Evolutionary conservation across 2,113 vertebrate species (phyloP).

Genomic region (Pithys albifrons): DNA sequence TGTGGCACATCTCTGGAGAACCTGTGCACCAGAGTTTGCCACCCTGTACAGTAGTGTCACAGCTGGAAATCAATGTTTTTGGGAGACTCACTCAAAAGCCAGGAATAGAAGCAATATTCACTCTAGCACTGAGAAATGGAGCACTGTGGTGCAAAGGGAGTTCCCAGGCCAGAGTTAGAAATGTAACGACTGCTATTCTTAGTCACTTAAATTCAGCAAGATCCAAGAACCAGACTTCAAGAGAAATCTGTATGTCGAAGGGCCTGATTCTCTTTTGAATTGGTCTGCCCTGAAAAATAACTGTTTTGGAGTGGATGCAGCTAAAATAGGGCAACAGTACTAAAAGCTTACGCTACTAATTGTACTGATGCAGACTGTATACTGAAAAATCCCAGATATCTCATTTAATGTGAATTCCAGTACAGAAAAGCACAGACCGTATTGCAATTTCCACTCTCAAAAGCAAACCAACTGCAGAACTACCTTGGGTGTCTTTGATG

Average conservation of each 20-base stretch:
- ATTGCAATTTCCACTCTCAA: background rate
- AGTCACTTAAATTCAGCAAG: background rate
- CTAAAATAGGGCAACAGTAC: background rate
- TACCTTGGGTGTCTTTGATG: background rate
- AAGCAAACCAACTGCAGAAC: background rate
- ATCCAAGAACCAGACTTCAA: background rate
- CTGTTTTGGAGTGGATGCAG: background rate
- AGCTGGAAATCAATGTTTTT: background rate
- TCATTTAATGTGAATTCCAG: background rate
- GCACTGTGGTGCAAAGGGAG: background rate
- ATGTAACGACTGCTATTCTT: background rate
- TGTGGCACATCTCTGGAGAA: background rate
- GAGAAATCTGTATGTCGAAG: background rate
- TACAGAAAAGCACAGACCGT: background rate
- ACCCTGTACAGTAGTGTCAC: background rate
- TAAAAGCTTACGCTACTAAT: background rate
- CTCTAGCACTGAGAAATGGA: background rate
- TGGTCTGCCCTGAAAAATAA: background rate
- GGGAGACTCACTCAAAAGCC: background rate
- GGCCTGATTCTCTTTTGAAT: background rate
- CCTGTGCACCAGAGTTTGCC: background rate
- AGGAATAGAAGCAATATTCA: background rate
- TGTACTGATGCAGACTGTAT: background rate
- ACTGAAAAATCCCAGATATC: background rate
- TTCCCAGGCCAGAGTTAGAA: constrained; percentile 12